phyloP scores from a whole-genome alignment of 2,113 vertebrate genomes.

The Benitochromis conjunctus region DNA sequence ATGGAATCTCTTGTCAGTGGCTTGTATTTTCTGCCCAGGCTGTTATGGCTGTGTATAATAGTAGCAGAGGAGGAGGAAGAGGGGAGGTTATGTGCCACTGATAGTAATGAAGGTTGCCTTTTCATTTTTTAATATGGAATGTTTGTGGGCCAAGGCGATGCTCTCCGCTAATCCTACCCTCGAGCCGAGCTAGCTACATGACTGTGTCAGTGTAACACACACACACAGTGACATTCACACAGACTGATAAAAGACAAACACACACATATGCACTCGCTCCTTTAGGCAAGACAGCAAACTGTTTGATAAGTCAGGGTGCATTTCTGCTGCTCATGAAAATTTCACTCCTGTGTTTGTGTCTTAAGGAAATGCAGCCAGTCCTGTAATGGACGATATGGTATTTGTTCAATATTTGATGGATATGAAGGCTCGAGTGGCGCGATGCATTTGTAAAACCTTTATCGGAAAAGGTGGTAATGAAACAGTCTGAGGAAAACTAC shows the following conservation, averaged over 20 bases:
- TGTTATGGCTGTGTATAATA: conserved; percentile 68
- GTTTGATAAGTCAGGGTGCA: conserved; percentile 70
- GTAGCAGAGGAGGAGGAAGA: conserved; percentile 57
- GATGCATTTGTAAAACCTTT: conserved; percentile 42
- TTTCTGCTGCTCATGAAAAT: conserved; percentile 65
- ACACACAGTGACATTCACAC: conserved; percentile 58
- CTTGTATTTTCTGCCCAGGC: conserved; percentile 69
- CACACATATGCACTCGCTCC: conserved; percentile 37
- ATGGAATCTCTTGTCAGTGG: conserved; percentile 69
- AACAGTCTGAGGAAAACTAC: conserved; percentile 15
- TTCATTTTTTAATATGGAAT: conserved; percentile 77
- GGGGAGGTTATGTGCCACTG: conserved; percentile 69
- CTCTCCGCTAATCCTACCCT: conserved; percentile 74
- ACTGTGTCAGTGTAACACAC: conserved; percentile 48
- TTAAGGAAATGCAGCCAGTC: conserved; percentile 47
- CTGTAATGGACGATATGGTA: conserved; percentile 37
- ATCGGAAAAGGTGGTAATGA: conserved; percentile 29
- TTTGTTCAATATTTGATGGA: conserved; percentile 45
- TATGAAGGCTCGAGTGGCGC: conserved; percentile 19
- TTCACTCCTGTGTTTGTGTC: conserved; percentile 53
- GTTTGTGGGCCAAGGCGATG: conserved; percentile 72
- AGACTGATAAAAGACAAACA: conserved; percentile 45
- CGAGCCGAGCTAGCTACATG: conserved; percentile 65
- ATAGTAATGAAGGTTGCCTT: conserved; percentile 77
- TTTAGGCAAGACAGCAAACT: conserved; percentile 65